Evolutionary conservation across 2,888 invertebrate species (phyloP), one percentile per base, ranked within the genome.

Genomic region (Masnerella sp.): DNA sequence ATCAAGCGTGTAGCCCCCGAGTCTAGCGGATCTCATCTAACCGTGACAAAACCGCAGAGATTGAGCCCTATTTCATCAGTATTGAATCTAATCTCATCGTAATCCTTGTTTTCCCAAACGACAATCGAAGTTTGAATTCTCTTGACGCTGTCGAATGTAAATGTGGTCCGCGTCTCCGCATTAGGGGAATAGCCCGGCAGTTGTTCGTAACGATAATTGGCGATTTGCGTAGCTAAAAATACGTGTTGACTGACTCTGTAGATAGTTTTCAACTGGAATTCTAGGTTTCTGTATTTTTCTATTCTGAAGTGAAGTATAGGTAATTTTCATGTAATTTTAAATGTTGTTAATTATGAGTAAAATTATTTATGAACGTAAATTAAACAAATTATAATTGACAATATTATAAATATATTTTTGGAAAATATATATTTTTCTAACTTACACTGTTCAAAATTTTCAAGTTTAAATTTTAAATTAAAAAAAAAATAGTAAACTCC

Each of bases 91-190:
- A 71, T 65, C 71, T 45, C 25, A 25, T 38, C 45, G 51, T 65
- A 59, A 65, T 71, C 59, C 71, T 52, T 59, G 71, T 65, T 71
- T 65, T 71, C 59, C 25, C 18, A 40, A 71, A 71, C 65, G 59
- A 52, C 59, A 59, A 64, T 65, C 45, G 59, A 65, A 52, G 71
- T 65, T 59, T 34, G 58, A 59, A 54, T 71, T 59, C 65, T 51
- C 71, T 52, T 64, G 43, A 51, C 40, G 47, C 45, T 64, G 64
- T 71, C 59, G 59, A 71, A 71, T 71, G 71, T 59, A 71, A 70
- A 62, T 70, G 62, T n/a, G 45, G 52, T 49, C 42, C 34, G 40
- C 12, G 28, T 38, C 45, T 25, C 38, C 30, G 40, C 30, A 42
- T 42, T 52, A 40, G 5, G 30, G 32, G 17, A 43, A 52, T 51